Percentiles rank a stretch among this genome's conserved stretches.
phyloP scores from a whole-genome alignment of 2,797 vertebrate genomes.

The Girardinus metallicus region DNA sequence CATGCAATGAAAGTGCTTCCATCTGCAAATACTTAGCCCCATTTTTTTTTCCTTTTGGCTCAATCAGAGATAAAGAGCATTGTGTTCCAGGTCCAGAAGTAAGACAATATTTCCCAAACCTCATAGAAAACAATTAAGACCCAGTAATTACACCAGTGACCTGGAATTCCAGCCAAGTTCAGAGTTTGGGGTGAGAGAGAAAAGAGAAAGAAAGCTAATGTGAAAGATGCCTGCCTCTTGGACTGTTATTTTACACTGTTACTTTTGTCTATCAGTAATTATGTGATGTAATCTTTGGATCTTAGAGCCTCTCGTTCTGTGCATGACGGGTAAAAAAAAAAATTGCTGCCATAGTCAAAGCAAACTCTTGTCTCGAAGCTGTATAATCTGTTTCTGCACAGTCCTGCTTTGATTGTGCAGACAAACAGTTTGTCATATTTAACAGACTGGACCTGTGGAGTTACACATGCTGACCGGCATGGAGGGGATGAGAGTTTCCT shows the following conservation, averaged over 20 bases:
- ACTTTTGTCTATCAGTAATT: slow-evolving; percentile 47
- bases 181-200: slow-evolving; percentile 41
- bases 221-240: slow-evolving; percentile 61
- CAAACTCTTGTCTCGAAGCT: slow-evolving; percentile 27
- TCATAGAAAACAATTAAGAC: slow-evolving; percentile 77
- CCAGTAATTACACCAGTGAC: slow-evolving; percentile 70
- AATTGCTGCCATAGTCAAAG: slow-evolving; percentile 39
- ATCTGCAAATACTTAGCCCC: slow-evolving; percentile 77
- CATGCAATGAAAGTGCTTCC: slow-evolving; percentile 69
- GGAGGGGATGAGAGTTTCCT: slow-evolving; percentile 20
- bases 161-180: slow-evolving; percentile 65
- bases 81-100: slow-evolving; percentile 65
- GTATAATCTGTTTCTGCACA: slow-evolving; percentile 31
- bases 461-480: slow-evolving; percentile 24
- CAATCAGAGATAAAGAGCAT: slow-evolving; percentile 77
- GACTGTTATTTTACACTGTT: slow-evolving; percentile 52
- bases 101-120: slow-evolving; percentile 75
- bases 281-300: slow-evolving; percentile 75
- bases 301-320: slow-evolving; percentile 40
- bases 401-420: slow-evolving; percentile 32
- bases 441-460: slow-evolving; percentile 24
- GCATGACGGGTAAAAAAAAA: slow-evolving; percentile 27
- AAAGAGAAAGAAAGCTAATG: slow-evolving; percentile 46
- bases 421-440: slow-evolving; percentile 35
- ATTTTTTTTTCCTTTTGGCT: slow-evolving; percentile 44